Evolutionary conservation across 2,113 vertebrate genomes (phyloP).

Genomic region (Diphyllodes magnificus): DNA sequence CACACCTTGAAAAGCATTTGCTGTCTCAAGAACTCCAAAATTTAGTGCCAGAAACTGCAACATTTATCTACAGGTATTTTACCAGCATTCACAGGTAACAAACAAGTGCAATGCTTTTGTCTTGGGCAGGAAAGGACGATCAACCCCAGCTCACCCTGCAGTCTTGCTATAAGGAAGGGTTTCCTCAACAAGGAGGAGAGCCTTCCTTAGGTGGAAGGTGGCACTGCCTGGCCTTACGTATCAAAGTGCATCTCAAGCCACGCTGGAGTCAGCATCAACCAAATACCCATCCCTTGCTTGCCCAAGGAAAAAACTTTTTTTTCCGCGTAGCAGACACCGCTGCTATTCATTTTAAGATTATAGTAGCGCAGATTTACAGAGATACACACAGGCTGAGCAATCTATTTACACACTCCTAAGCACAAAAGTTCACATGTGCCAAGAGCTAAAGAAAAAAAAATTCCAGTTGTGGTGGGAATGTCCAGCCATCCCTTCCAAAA

Average conservation of each 20-base stretch:
- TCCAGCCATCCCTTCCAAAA: background rate
- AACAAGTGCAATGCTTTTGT: accelerated
- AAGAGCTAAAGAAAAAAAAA: background rate
- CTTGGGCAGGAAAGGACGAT: background rate
- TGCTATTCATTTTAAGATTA: background rate
- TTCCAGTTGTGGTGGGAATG: background rate
- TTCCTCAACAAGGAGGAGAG: background rate
- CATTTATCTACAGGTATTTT: background rate
- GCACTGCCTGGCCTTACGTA: background rate
- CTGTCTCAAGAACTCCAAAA: background rate
- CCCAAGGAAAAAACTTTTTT: background rate
- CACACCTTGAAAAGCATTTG: background rate
- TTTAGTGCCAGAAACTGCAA: background rate
- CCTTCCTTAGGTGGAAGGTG: background rate
- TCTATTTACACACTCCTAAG: background rate
- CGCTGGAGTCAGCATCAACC: accelerated
- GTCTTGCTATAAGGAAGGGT: background rate
- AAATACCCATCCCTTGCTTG: background rate
- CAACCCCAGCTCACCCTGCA: too few species aligned
- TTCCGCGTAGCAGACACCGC: accelerated
- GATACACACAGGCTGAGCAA: background rate
- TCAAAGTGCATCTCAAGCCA: background rate
- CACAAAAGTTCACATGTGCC: background rate
- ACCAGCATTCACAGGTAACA: background rate
- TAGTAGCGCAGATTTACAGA: background rate